A percentile compares a stretch with the other conserved stretches of the same genome.
Evolutionary conservation across 2,113 vertebrate species (phyloP).

Genomic region (Heterotilapia buettikoferi): DNA sequence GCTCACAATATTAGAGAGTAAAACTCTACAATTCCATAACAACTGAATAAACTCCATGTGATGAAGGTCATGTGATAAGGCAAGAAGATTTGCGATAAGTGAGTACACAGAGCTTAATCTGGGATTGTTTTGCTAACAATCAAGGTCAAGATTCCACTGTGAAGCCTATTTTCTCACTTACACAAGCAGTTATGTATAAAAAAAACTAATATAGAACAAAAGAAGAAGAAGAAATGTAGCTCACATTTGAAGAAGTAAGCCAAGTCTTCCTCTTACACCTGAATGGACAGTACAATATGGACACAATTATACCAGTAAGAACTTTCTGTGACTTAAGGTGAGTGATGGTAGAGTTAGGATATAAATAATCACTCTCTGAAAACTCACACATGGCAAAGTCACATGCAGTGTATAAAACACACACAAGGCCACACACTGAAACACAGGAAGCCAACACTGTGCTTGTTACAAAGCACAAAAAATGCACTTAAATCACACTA

Average conservation of each 20-base stretch:
- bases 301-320: neutral
- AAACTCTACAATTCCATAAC: neutral
- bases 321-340: conserved; percentile 2
- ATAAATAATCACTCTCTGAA: conserved; percentile 21
- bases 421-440: conserved; percentile 14
- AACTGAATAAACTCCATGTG: neutral
- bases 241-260: neutral
- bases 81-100: neutral
- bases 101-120: neutral
- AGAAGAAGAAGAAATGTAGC: neutral
- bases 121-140: neutral
- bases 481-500: neutral
- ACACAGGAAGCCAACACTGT: conserved; percentile 32
- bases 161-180: neutral
- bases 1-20: neutral
- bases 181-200: neutral
- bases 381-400: neutral
- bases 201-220: neutral
- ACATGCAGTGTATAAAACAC: conserved; percentile 11
- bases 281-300: neutral
- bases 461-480: neutral
- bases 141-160: neutral
- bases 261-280: neutral
- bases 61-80: neutral
- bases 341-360: neutral